A percentile compares a stretch with the other conserved stretches of the same genome.
Evolutionary conservation across 2,888 invertebrate species (phyloP).

Genomic region (Eremobia ochroleuca): DNA sequence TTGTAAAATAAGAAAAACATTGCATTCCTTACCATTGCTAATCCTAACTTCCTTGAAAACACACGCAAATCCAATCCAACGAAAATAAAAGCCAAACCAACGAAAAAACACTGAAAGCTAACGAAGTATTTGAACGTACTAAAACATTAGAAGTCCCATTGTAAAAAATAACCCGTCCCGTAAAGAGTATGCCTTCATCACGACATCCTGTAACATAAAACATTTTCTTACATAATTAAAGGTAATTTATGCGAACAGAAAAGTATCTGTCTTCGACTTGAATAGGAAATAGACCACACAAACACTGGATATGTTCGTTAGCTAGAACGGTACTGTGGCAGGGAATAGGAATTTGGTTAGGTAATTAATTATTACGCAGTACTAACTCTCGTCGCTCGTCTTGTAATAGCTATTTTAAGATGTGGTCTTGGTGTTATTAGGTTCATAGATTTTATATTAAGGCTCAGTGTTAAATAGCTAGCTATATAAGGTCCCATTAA

Average conservation of each 20-base stretch:
- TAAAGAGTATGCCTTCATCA: constrained; percentile 83
- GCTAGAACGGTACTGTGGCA: constrained; percentile 45
- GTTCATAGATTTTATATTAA: not conserved
- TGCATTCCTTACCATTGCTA: constrained; percentile 30
- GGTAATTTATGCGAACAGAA: constrained; percentile 86
- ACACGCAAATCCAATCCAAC: constrained; percentile 19
- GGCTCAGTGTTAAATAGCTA: not conserved
- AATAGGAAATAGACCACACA: constrained; percentile 78
- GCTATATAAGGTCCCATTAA: too few relatives aligned
- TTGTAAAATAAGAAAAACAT: not conserved
- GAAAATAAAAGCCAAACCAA: constrained; percentile 8
- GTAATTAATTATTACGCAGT: constrained; percentile 41
- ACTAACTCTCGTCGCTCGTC: not conserved
- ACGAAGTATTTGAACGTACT: constrained; percentile 74
- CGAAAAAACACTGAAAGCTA: constrained; percentile 57
- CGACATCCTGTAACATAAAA: constrained; percentile 87
- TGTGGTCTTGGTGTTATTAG: not conserved
- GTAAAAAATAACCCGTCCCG: constrained; percentile 74
- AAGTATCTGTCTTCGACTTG: constrained; percentile 82
- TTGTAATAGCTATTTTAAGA: constrained; percentile 26
- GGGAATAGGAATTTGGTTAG: constrained; percentile 23
- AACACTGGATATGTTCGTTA: constrained; percentile 66
- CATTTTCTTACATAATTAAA: constrained; percentile 86
- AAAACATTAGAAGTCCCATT: constrained; percentile 73
- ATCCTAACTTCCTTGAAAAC: constrained; percentile 28